Base-by-base conservation (phyloP, 2,888 invertebrate genomes). In the Drosophila neonasuta region DNA sequence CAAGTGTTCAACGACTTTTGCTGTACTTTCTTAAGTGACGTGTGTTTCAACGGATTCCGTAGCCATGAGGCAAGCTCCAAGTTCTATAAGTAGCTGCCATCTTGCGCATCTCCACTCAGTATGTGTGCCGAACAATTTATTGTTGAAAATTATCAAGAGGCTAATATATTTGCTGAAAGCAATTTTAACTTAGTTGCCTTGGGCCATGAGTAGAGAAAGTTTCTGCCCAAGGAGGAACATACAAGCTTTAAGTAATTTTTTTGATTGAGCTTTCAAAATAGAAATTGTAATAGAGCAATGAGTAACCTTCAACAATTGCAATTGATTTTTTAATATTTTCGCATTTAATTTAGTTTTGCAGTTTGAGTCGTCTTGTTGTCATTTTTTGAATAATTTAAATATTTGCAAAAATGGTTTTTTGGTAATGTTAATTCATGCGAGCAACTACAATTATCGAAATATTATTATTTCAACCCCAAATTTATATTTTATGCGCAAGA, bases 101-200 rank as follows among this genome's bases (percentile, higher is more conserved):
- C 15, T 48, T 24, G 4, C 17, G 44, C 50, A 11, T 45, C 2
- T 39, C 2, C 42, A 48, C 20, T n/a, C 44, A 15, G 20, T 58
- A 45, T 54, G 68, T 79, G 68, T 77, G 71, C 68, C 74, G 71
- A 83, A 74, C 82, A 83, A 86, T 86, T 83, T 86, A 84, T 87
- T 87, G 84, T 82, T 79, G 74, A 76, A 87, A 86, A 87, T 86
- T 87, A 88, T 88, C 86, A 87, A 85, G 86, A 87, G 86, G 86
- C 88, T 87, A 85, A 87, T 88, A 88, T 88, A 83, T 85, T 86
- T 85, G 85, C 80, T 80, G 72, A 78, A 85, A 84, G 85, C 84
- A 87, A 87, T 87, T 87, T 86, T 77, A 81, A 86, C 82, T 81
- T 86, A 81, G 86, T 78, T 70, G 78, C 86, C 68, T 63, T 68